phyloP scores from a whole-genome alignment of 2,888 invertebrate genomes.

The Polydrusus pterygomalis region DNA sequence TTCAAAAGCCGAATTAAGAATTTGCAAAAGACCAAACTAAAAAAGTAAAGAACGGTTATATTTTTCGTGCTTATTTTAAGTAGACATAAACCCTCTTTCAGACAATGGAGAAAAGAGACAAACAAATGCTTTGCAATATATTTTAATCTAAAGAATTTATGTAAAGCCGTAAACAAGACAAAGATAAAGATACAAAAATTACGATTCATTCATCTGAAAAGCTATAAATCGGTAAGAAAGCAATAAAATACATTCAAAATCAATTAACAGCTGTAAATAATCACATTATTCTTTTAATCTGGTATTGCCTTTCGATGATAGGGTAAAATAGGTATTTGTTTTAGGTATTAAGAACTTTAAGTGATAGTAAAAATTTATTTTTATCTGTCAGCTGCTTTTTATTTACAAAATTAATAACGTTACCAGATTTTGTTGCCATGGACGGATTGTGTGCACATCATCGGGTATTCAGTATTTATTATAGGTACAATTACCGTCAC shows the following conservation, averaged over 20 bases:
- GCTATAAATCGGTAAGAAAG: slow-evolving; percentile 35
- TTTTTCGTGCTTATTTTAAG: slow-evolving; percentile 4
- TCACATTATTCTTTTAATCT: slow-evolving; percentile 43
- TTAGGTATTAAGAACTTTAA: not conserved
- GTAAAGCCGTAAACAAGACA: slow-evolving; percentile 19
- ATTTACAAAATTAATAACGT: too few species aligned
- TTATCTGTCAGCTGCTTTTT: not conserved
- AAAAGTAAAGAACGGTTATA: not conserved
- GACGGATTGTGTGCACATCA: too few species aligned
- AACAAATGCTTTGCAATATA: slow-evolving; percentile 24
- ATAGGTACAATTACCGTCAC: too few species aligned
- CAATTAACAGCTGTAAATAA: slow-evolving; percentile 42
- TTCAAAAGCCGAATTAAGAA: not conserved
- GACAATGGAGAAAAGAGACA: slow-evolving; percentile 11
- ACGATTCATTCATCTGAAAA: slow-evolving; percentile 9
- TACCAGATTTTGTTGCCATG: too few species aligned
- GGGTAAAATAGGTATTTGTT: slow-evolving; percentile 11
- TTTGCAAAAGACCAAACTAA: not conserved
- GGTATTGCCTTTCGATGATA: not conserved
- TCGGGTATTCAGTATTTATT: too few species aligned
- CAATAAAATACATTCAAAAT: slow-evolving; percentile 48
- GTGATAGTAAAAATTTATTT: not conserved
- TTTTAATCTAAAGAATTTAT: slow-evolving; percentile 22
- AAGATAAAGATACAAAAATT: slow-evolving; percentile 27
- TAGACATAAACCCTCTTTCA: slow-evolving; percentile 12